Conservation (phyloP, 2,888 invertebrate genomes). For the Amiota minor region DNA sequence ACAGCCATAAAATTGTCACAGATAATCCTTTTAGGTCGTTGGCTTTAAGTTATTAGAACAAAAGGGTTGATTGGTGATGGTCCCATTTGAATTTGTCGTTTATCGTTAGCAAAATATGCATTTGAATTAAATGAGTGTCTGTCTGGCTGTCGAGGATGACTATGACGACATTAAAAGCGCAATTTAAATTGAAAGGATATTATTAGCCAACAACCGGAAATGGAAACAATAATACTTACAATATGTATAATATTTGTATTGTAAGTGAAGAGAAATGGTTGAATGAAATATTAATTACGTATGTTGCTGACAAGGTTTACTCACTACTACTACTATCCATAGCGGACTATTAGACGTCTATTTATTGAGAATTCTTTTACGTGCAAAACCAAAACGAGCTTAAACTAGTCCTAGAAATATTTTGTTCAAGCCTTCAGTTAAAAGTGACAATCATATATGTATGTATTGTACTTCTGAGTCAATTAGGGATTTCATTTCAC, state of each 20-base stretch:
- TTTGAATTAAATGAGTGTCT: constrained; percentile 17
- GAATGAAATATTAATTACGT: too few relatives aligned
- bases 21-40: constrained; percentile 50
- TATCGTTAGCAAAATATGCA: constrained; percentile 1
- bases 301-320: too few relatives aligned
- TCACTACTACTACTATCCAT: too few relatives aligned
- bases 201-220: constrained; percentile 5
- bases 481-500: too few relatives aligned
- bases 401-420: too few relatives aligned
- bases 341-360: too few relatives aligned
- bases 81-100: too few relatives aligned
- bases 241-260: neutral
- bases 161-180: constrained; percentile 20
- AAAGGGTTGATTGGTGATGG: constrained; percentile 1
- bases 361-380: too few relatives aligned
- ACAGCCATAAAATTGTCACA: constrained; percentile 24
- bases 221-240: neutral
- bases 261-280: neutral
- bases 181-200: constrained; percentile 18
- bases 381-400: too few relatives aligned
- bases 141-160: neutral
- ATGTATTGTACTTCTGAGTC: too few relatives aligned
- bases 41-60: constrained; percentile 49
- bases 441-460: too few relatives aligned
- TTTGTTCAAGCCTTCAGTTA: too few relatives aligned